A percentile compares a stretch with the other conserved stretches of the same genome.
Conservation (phyloP, 2,888 invertebrate genomes). For the Eustalomyia histrio region DNA sequence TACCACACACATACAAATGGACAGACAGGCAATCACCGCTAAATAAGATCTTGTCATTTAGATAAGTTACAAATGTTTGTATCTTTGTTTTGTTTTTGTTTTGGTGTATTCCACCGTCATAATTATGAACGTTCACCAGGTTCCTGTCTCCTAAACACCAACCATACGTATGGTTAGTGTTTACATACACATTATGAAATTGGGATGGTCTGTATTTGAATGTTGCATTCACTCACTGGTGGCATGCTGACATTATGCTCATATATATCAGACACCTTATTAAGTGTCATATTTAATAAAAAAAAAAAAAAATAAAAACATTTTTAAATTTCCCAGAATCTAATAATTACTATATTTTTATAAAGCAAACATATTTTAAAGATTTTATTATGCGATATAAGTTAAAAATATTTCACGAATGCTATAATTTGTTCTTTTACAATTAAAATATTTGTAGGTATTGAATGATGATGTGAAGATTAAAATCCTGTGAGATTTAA, state of each 20-base stretch:
- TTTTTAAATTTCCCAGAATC: neutral
- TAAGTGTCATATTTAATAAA: neutral
- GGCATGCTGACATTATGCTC: neutral
- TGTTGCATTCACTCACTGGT: slow-evolving; percentile 26
- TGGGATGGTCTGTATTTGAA: slow-evolving; percentile 38
- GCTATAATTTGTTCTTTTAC: too few relatives aligned
- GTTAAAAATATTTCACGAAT: too few relatives aligned
- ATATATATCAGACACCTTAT: neutral
- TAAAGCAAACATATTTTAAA: neutral
- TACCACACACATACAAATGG: slow-evolving; percentile 23
- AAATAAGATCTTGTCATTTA: slow-evolving; percentile 45
- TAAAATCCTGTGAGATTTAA: too few relatives aligned
- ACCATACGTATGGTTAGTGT: neutral
- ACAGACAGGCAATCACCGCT: slow-evolving; percentile 28
- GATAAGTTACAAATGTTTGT: slow-evolving; percentile 39
- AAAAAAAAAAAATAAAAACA: neutral
- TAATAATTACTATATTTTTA: neutral
- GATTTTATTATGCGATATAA: too few relatives aligned
- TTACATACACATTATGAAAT: slow-evolving; percentile 31
- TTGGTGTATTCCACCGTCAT: slow-evolving; percentile 12
- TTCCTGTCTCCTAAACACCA: slow-evolving; percentile 5
- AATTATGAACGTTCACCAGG: slow-evolving; percentile 32
- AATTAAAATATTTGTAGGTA: too few relatives aligned
- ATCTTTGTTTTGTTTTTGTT: slow-evolving; percentile 30
- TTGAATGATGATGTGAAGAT: too few relatives aligned